Evolutionary conservation across 2,888 invertebrate species (phyloP).

Genomic region (Chorisops tibialis): DNA sequence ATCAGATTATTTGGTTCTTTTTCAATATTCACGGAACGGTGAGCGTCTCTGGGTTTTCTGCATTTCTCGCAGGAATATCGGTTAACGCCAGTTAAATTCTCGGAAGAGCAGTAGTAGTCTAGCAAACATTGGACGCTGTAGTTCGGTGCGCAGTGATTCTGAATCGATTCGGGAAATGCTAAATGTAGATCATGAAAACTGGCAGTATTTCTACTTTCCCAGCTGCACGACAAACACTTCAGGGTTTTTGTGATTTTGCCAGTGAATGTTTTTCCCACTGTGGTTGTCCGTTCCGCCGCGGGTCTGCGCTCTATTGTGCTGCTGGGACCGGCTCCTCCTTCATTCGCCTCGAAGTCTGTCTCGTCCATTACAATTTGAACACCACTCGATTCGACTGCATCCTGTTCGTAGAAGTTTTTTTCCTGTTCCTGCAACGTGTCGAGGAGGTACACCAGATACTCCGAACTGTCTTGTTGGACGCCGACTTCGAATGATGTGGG

Average conservation of each 20-base stretch:
- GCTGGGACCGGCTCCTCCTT: background rate
- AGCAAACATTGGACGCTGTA: constrained; percentile 74
- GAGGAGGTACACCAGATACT: constrained; percentile 68
- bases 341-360: background rate
- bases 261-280: constrained; percentile 67
- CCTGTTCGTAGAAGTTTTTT: constrained; percentile 36
- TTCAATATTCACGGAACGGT: constrained; percentile 65
- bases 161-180: constrained; percentile 65
- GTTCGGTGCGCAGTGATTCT: constrained; percentile 36
- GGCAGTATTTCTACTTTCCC: constrained; percentile 71
- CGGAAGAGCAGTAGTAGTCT: constrained; percentile 73
- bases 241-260: constrained; percentile 73
- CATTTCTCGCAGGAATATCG: too few relatives aligned
- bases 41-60: constrained; percentile 75
- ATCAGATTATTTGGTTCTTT: too few relatives aligned
- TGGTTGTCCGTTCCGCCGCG: constrained; percentile 36
- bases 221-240: constrained; percentile 68
- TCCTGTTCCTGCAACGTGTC: constrained; percentile 69
- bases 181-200: constrained; percentile 79
- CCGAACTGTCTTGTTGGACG: constrained; percentile 84
- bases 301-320: too few relatives aligned
- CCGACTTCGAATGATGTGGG: constrained; percentile 75
- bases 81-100: constrained; percentile 74
- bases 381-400: background rate
- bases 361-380: too few relatives aligned